Evolutionary conservation across 64 coral and sea anemone species (phyloP), one percentile per base, ranked within the genome.

Genomic region (Anthopleura sola): DNA sequence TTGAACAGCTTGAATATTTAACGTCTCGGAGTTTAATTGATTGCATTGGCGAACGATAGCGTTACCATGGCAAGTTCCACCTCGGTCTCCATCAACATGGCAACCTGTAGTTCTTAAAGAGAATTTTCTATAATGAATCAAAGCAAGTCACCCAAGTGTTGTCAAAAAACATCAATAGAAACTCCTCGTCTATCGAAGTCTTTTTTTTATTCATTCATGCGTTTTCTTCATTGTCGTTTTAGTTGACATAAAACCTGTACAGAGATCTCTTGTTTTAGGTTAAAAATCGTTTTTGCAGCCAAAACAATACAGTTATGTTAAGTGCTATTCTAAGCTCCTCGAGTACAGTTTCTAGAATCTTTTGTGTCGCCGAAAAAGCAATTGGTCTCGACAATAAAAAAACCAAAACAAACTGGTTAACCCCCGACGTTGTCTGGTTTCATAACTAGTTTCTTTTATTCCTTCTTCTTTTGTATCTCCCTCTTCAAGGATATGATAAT

Each of bases 81-180:
- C 29, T 69, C 66, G 10, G 23, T 71, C 66, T 34, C 11, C 28
- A 71, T 71, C 29, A 32, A 5, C 66, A 71, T 71, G 66, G 66
- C 14, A 34, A 71, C 66, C 24, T 8, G 28, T 71, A 32, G 66
- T 71, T 31, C 66, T 71, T 14, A 71, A 71, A 71, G 66, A 71
- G 66, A 71, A 71, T 71, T 71, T 71, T 71, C 26, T 32, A 34
- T 71, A 71, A 71, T 71, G 29, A 71, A 71, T 69, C n/a, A 69
- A 34, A 69, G 13, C 9, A 11, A 33, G n/a, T 13, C 24, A 13
- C n/a, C 66, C 26, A 15, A 32, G 66, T 69, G n/a, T n/a, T 69
- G 66, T 69, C 28, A 69, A 26, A 29, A 10, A 62, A 18, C 3
- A 32, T 69, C 2, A 69, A 26, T 29, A 69, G 24, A 69, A 4